Conservation (phyloP, 2,113 vertebrate species). For the Uropsilus gracilis region DNA sequence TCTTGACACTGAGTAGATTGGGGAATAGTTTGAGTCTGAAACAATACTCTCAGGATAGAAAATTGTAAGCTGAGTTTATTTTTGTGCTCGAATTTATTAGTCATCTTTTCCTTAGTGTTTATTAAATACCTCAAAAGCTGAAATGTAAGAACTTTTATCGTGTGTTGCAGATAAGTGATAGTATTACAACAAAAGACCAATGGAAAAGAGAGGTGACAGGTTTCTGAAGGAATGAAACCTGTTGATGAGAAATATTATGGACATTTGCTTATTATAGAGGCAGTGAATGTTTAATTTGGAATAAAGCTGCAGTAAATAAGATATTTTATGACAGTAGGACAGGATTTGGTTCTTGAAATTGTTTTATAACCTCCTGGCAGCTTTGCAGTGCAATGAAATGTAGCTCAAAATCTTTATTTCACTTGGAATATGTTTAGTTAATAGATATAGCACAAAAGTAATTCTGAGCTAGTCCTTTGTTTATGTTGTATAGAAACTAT, state of each 20-base stretch:
- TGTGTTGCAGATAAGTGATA: conserved; percentile 13
- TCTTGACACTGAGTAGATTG: neutral
- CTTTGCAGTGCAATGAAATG: conserved; percentile 18
- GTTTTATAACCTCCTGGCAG: neutral
- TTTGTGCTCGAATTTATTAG: neutral
- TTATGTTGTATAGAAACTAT: neutral
- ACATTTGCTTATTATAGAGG: neutral
- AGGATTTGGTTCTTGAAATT: conserved; percentile 41
- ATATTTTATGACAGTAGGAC: conserved; percentile 4
- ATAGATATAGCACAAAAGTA: neutral
- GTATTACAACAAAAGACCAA: neutral
- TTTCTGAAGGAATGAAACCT: neutral
- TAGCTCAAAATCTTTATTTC: conserved; percentile 41
- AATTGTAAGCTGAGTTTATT: conserved; percentile 6
- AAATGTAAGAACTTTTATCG: neutral
- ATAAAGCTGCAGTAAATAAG: neutral
- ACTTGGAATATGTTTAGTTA: neutral
- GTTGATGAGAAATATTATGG: neutral
- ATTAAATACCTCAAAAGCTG: conserved; percentile 32
- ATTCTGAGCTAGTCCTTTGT: neutral
- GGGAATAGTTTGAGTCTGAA: neutral
- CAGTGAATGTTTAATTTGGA: conserved; percentile 32
- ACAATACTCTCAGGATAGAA: neutral
- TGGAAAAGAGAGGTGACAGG: neutral
- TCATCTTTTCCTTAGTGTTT: neutral